A percentile compares a stretch with the other conserved stretches of the same genome.
Evolutionary conservation across 2,888 invertebrate genomes (phyloP).

Genomic region (Andrena chrysosceles): DNA sequence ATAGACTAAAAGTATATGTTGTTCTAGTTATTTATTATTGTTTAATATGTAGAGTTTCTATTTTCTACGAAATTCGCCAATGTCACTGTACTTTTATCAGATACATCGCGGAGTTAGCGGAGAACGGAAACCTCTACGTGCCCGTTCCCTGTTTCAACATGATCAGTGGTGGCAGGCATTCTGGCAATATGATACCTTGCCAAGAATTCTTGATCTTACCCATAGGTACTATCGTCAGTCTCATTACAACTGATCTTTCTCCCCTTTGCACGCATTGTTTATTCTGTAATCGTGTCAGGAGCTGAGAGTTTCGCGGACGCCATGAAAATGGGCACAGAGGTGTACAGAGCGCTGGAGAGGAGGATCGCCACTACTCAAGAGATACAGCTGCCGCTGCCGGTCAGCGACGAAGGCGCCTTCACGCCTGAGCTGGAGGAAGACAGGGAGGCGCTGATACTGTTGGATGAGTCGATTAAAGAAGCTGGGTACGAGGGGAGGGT

Average conservation of each 20-base stretch:
- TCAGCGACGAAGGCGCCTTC: constrained; percentile 77
- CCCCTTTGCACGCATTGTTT: neutral
- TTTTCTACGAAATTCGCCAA: no score
- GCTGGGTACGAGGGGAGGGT: constrained; percentile 78
- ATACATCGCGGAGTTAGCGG: constrained; percentile 78
- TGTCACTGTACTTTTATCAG: constrained; percentile 25
- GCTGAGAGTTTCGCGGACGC: constrained; percentile 80
- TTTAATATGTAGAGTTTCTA: no score
- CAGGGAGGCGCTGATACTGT: constrained; percentile 72
- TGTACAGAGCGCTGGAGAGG: constrained; percentile 75
- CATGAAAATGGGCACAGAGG: constrained; percentile 79
- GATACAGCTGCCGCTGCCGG: constrained; percentile 72
- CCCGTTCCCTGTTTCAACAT: constrained; percentile 81
- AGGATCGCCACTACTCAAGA: constrained; percentile 76
- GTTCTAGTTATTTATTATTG: no score
- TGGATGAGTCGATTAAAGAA: constrained; percentile 77
- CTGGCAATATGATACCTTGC: constrained; percentile 76
- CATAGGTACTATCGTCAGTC: constrained; percentile 51
- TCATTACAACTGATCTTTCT: neutral
- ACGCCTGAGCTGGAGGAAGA: constrained; percentile 78
- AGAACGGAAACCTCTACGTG: constrained; percentile 73
- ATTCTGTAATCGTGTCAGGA: constrained; percentile 64
- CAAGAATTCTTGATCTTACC: constrained; percentile 81
- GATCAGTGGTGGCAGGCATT: constrained; percentile 78
- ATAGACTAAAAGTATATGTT: no score